Base-by-base conservation (phyloP, 2,888 invertebrate species). In the Drosophila colorata region DNA sequence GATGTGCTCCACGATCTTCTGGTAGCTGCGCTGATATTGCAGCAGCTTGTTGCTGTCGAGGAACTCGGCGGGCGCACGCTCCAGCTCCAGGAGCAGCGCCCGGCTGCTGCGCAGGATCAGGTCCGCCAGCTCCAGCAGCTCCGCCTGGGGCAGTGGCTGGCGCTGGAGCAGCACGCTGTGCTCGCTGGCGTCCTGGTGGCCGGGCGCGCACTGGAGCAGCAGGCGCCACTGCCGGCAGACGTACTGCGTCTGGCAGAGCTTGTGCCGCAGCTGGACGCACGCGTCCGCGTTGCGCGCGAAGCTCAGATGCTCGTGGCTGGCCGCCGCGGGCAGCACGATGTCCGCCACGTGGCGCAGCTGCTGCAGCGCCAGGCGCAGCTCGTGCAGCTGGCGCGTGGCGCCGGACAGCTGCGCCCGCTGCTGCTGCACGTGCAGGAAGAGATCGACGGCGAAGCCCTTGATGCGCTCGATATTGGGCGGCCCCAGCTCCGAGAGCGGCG, bases 401-500 rank as follows among this genome's bases (percentile, higher is more conserved):
- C 94, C 93, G 0, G 94, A 93, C 35, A 96, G 92, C 0, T 93
- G 93, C 70, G 92, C 93, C 87, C 96, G 95, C 90, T 96, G 96
- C 14, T 93, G 93, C 76, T 95, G 95, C 0, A 95, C 94, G 47
- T 95, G 87, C 69, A 94, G 92, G 93, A 97, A 93, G 41, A 98
- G 92, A 84, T 98, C 96, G 16, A 95, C 94, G 0, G 96, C 94
- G 90, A 96, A 98, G 47, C 99, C 99, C 91, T 95, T 95, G 85
- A 97, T 96, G 52, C 98, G 94, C 81, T 98, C 97, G 51, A 97
- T 94, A 82, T 97, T 96, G 49, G 95, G 95, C 1, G 95, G 93
- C 0, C 97, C 97, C 47, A 98, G 92, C 83, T 98, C 98, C 78
- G 95, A 94, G 25, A 96, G 95, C 0, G 96, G 96, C 0, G 95